These are phyloP conservation scores for Poeciliopsis occidentalis DNA, from an alignment of 2,113 vertebrate genomes.

Conservation along the genomic window DNA sequence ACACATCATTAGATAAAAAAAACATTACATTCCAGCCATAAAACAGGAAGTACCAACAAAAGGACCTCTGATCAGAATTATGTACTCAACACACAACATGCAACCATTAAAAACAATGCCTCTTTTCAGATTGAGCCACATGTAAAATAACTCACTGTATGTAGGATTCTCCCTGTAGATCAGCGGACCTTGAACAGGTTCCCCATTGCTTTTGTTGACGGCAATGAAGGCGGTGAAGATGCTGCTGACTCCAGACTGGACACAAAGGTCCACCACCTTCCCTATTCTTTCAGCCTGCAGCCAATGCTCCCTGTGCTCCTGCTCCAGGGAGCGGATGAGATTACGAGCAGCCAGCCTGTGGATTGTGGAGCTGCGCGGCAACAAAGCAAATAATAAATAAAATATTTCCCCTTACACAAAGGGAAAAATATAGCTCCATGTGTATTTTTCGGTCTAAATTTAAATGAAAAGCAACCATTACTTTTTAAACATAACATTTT, in stretches of 20 bases:
- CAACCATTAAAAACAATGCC: neutral
- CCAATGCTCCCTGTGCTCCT: conserved; percentile 13
- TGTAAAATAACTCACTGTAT: conserved; percentile 32
- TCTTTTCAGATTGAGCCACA: neutral
- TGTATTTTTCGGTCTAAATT: too few relatives aligned
- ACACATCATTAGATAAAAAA: neutral
- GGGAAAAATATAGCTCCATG: too few relatives aligned
- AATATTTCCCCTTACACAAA: neutral
- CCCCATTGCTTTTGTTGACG: conserved; percentile 65
- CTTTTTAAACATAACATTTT: neutral
- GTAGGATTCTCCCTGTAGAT: conserved; percentile 59
- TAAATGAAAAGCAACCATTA: too few relatives aligned
- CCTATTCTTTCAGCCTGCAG: conserved; percentile 40
- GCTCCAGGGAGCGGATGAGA: conserved; percentile 78
- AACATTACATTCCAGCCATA: neutral
- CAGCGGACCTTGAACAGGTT: conserved; percentile 71
- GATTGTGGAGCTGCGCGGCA: conserved; percentile 72
- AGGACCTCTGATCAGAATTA: neutral
- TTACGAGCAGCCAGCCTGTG: conserved; percentile 82
- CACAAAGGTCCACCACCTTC: conserved; percentile 76
- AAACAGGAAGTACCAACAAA: neutral
- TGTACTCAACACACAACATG: neutral
- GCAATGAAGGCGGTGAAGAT: conserved; percentile 83
- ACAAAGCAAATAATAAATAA: neutral
- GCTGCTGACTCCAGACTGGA: conserved; percentile 82